Conservation (phyloP, 2,888 invertebrate genomes). For the Odontocolon sp. region DNA sequence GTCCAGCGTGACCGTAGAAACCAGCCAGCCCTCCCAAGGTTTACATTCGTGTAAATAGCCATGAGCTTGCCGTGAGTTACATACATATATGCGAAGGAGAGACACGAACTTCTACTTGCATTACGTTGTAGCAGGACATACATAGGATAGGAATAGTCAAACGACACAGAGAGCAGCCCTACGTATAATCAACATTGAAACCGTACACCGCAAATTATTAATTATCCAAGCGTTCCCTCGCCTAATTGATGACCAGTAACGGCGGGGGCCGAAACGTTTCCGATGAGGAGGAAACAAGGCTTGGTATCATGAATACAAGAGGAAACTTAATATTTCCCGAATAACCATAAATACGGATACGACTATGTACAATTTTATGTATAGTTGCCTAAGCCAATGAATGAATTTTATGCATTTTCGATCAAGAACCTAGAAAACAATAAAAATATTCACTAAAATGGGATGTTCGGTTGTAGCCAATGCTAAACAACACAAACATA, state of each 20-base stretch:
- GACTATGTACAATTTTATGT: no score
- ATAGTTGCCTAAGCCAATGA: no score
- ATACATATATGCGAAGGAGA: not conserved
- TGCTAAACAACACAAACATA: no score
- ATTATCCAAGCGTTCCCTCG: constrained; percentile 51
- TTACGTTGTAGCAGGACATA: not conserved
- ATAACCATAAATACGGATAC: no score
- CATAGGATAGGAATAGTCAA: not conserved
- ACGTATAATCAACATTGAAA: constrained; percentile 37
- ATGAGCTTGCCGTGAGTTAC: constrained; percentile 12
- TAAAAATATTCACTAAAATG: no score
- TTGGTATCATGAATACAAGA: not conserved
- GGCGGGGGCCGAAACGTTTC: constrained; percentile 14
- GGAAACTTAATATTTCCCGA: no score
- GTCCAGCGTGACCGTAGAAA: constrained; percentile 23
- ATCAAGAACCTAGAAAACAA: no score
- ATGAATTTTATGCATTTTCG: no score
- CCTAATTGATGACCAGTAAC: constrained; percentile 66
- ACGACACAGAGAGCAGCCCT: not conserved
- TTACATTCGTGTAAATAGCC: constrained; percentile 56
- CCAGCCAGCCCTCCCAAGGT: constrained; percentile 35
- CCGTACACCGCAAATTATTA: constrained; percentile 58
- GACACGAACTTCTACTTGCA: not conserved
- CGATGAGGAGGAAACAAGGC: not conserved
- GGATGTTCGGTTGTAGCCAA: no score